Evolutionary conservation across 1,140 invertebrate species (phyloP).

Genomic region (Diabrotica virgifera): DNA sequence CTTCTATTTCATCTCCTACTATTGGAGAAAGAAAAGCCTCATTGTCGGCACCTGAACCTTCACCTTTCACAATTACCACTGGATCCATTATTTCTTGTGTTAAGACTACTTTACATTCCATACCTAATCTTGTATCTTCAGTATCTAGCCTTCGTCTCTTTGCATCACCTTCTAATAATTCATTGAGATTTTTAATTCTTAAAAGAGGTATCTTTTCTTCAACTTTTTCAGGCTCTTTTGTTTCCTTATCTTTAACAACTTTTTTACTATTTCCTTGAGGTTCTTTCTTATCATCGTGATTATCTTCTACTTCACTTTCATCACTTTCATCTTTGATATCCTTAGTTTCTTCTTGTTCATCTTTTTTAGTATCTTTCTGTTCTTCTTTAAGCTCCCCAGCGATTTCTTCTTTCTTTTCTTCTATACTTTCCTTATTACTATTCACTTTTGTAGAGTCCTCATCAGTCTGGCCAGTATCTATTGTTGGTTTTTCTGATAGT

Average conservation of each 20-base stretch:
- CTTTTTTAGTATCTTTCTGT: conserved; percentile 24
- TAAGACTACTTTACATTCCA: conserved; percentile 9
- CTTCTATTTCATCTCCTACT: conserved; percentile 66
- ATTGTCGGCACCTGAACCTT: conserved; percentile 65
- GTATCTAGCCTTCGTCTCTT: conserved; percentile 24
- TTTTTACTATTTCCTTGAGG: conserved; percentile 5
- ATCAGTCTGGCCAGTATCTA: conserved; percentile 52
- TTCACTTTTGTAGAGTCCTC: conserved; percentile 19
- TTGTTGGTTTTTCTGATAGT: conserved; percentile 53
- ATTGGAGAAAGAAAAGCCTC: conserved; percentile 27
- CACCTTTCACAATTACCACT: conserved; percentile 63
- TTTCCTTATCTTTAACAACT: neutral
- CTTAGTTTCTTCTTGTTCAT: conserved; percentile 19
- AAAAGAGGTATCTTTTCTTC: conserved; percentile 13
- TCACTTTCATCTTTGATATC: conserved; percentile 1
- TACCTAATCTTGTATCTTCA: conserved; percentile 22
- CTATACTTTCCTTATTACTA: conserved; percentile 11
- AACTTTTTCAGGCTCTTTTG: conserved; percentile 6
- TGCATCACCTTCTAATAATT: conserved; percentile 8
- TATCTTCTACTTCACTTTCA: neutral
- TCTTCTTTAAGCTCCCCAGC: conserved; percentile 25
- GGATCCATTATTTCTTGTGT: conserved; percentile 4
- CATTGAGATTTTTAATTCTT: conserved; percentile 20
- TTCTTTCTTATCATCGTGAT: neutral
- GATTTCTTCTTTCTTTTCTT: conserved; percentile 26